Percentiles rank a stretch among this genome's conserved stretches.
Conservation (phyloP, 1,140 invertebrate species). For the Drosophila grimshawi region DNA sequence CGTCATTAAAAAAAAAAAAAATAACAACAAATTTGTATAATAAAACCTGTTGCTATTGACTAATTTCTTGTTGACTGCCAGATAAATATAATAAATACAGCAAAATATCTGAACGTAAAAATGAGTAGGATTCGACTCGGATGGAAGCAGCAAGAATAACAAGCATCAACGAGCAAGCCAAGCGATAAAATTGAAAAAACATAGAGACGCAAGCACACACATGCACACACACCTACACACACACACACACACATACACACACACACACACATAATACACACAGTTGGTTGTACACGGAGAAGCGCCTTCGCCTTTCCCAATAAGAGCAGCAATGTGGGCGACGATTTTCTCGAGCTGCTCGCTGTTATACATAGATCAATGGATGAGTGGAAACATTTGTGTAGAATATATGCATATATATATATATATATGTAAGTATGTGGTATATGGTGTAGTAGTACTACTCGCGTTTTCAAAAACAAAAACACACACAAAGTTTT, state of each 20-base stretch:
- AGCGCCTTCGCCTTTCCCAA: slow-evolving; percentile 47
- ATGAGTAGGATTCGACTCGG: slow-evolving; percentile 50
- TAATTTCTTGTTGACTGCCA: slow-evolving; percentile 54
- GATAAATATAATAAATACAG: slow-evolving; percentile 43
- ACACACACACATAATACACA: too few relatives aligned
- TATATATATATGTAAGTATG: too few relatives aligned
- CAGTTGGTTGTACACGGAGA: background rate
- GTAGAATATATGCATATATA: background rate
- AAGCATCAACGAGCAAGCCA: slow-evolving; percentile 30
- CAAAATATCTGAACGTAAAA: slow-evolving; percentile 28
- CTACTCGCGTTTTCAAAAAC: slow-evolving; percentile 30
- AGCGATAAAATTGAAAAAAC: slow-evolving; percentile 59
- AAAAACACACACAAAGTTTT: slow-evolving; percentile 63
- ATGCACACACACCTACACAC: slow-evolving; percentile 10
- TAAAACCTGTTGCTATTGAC: slow-evolving; percentile 65
- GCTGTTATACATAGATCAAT: slow-evolving; percentile 34
- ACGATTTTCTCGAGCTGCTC: slow-evolving; percentile 47
- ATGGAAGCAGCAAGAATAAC: slow-evolving; percentile 29
- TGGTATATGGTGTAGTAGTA: slow-evolving; percentile 11
- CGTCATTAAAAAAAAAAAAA: slow-evolving; percentile 36
- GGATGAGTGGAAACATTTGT: slow-evolving; percentile 24
- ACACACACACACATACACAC: background rate
- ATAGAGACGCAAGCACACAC: background rate
- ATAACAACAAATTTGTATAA: slow-evolving; percentile 30
- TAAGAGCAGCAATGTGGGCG: slow-evolving; percentile 42